These are phyloP conservation scores for Ispidina picta DNA, from an alignment of 2,797 vertebrate species.

Conservation along the genomic window DNA sequence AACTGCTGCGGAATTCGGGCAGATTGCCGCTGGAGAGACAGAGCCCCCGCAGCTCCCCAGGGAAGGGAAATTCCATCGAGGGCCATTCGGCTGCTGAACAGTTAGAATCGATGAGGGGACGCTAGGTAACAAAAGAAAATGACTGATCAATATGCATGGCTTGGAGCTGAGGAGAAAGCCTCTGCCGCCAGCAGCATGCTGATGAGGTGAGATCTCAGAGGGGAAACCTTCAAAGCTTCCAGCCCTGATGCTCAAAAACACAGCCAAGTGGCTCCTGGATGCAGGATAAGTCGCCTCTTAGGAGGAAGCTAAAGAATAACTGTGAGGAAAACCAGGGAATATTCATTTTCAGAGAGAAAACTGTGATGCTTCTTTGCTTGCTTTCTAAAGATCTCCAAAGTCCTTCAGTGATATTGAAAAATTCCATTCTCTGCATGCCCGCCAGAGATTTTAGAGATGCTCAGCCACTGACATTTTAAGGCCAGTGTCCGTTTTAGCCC, in stretches of 20 bases:
- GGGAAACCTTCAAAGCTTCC: conserved; percentile 32
- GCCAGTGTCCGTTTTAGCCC: background rate
- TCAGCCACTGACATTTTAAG: background rate
- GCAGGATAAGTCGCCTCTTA: background rate
- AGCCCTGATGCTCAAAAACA: background rate
- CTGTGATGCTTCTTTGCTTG: background rate
- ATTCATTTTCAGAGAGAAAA: background rate
- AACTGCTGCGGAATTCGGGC: background rate
- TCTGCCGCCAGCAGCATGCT: conserved; percentile 45
- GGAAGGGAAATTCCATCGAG: background rate
- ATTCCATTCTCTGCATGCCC: background rate
- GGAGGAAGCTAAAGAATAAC: background rate
- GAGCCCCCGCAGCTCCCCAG: background rate
- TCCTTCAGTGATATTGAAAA: background rate
- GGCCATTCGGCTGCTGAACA: background rate
- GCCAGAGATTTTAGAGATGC: background rate
- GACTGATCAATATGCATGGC: conserved; percentile 59
- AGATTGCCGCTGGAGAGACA: background rate
- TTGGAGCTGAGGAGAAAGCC: conserved; percentile 19
- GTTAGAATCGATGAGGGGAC: conserved; percentile 55
- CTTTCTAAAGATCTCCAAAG: background rate
- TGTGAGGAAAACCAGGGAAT: background rate
- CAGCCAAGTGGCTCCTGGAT: background rate
- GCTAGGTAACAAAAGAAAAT: conserved; percentile 44
- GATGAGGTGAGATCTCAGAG: conserved; percentile 28